These are phyloP conservation scores for Theropithecus gelada DNA, from an alignment of 2,113 vertebrate species.

Conservation along the genomic window DNA sequence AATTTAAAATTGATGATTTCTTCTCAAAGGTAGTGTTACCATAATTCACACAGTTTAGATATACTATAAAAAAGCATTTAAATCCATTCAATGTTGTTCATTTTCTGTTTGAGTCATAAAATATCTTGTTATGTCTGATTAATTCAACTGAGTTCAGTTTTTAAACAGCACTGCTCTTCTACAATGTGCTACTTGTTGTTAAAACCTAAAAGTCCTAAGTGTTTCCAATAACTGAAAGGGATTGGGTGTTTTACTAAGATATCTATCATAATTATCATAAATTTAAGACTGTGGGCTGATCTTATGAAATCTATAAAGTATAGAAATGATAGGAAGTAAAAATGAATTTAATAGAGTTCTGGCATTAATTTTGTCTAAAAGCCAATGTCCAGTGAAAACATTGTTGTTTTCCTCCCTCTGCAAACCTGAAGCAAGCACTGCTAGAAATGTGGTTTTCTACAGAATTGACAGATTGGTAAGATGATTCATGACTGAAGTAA, in stretches of 20 bases:
- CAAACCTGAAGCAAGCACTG: background rate
- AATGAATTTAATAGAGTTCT: background rate
- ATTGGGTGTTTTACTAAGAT: background rate
- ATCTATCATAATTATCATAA: background rate
- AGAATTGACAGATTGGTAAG: background rate
- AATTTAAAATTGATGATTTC: background rate
- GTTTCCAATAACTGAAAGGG: background rate
- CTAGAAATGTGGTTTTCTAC: background rate
- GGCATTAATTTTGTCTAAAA: background rate
- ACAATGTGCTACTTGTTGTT: background rate
- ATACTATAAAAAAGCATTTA: background rate
- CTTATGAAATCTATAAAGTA: background rate
- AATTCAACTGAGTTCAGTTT: background rate
- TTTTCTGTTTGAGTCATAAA: background rate
- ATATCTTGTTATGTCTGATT: background rate
- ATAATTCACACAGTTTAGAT: background rate
- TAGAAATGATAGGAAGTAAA: background rate
- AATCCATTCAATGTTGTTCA: background rate
- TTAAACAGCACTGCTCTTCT: background rate
- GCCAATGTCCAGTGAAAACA: background rate
- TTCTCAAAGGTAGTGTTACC: background rate
- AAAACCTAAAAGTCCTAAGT: background rate
- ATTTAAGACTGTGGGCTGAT: background rate
- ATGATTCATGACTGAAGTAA: background rate
- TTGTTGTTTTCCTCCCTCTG: background rate